Evolutionary conservation across 2,113 vertebrate genomes (phyloP), one percentile per base, ranked within the genome.

Genomic region (Ammospiza nelsoni): DNA sequence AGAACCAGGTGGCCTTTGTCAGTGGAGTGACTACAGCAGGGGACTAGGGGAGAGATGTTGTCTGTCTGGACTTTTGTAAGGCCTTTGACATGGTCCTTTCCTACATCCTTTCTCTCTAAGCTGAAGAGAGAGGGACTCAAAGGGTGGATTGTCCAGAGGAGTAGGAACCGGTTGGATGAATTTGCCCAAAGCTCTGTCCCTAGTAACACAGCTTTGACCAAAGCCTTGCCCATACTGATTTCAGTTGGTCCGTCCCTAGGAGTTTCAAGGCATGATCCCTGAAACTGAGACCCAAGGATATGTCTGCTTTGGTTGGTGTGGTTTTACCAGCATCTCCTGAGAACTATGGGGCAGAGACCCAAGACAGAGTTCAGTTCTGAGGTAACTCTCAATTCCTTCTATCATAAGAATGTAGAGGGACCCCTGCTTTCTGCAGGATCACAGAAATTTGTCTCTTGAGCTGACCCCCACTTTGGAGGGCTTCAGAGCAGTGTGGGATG

Each of bases 181-280:
- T 31, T 37, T 0, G 0, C 31, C 21, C 17, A 55, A 55, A 55
- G 29, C 54, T 55, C 19, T 28, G 10, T 4, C 12, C 24, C 41
- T 33, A 11, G 10, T 81, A 77, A 46, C 17, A 66, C 2, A 78
- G 25, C 9, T 81, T 76, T 81, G 59, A 63, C 12, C 39, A 68
- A 89, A 87, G 35, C 10, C 43, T 94, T 82, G 25, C 6, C 41
- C 23, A 20, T 63, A 5, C 9, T 87, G 37, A 46, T 51, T 71
- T 92, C 27, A 28, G 16, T 1, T 51, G 12, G 3, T 90, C 39
- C n/a, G 19, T 57, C 3, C 19, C 24, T 12, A 29, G 7, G 9
- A 55, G 17, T 78, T 82, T 77, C 55, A 71, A 75, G 58, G 11
- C 29, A 61, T 33, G 21, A 6, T 52, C 12, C 61, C 44, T 27